A percentile compares a stretch with the other conserved stretches of the same genome.
phyloP scores from a whole-genome alignment of 1,140 invertebrate genomes.

The Drosophila pseudoananassae region DNA sequence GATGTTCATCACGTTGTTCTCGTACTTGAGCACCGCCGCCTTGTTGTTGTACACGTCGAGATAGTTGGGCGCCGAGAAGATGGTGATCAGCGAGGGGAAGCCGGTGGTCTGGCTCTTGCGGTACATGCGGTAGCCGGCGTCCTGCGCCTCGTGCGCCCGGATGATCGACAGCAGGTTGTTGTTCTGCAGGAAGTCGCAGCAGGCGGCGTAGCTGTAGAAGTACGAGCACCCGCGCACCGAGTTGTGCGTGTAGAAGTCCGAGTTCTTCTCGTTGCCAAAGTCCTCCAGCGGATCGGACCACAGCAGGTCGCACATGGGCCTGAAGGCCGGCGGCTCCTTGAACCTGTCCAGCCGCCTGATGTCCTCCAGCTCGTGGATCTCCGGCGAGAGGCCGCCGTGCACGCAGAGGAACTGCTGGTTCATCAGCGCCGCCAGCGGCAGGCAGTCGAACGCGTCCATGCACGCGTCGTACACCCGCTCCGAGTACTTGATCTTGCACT shows the following conservation, averaged over 20 bases:
- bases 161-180: conserved; percentile 99
- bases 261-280: conserved; percentile 99
- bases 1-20: conserved; percentile 99
- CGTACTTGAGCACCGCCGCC: conserved; percentile 99
- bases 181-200: conserved; percentile 99
- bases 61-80: conserved; percentile 99
- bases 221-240: conserved; percentile 99
- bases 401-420: conserved; percentile 99
- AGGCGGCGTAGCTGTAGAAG: conserved; percentile 99
- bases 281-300: conserved; percentile 99
- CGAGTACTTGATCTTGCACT: conserved; percentile 99
- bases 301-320: conserved; percentile 99
- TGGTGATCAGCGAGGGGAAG: conserved; percentile 99
- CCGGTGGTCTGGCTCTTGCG: conserved; percentile 99
- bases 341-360: conserved; percentile 99
- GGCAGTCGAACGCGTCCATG: conserved; percentile 99
- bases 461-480: conserved; percentile 99
- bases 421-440: conserved; percentile 99
- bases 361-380: conserved; percentile 99
- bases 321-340: conserved; percentile 99
- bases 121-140: conserved; percentile 99
- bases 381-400: conserved; percentile 99
- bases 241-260: conserved; percentile 99
- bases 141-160: conserved; percentile 99
- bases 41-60: conserved; percentile 99